Conservation (phyloP, 1,140 invertebrate genomes). For the Trichogramma pretiosum region DNA sequence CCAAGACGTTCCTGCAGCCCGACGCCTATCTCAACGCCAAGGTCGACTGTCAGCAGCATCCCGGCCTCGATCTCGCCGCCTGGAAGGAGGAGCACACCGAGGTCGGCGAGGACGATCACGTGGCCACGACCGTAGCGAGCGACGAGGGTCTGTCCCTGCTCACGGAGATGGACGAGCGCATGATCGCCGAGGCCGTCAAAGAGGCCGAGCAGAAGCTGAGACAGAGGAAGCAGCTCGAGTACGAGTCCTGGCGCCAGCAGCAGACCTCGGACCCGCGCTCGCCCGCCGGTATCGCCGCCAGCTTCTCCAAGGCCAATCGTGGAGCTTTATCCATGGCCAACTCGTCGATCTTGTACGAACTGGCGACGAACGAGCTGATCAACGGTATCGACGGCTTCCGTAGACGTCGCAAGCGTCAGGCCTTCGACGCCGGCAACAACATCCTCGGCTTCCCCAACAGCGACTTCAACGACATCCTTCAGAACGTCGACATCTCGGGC, state of each 20-base stretch:
- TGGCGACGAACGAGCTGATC: slow-evolving; percentile 75
- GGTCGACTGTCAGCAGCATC: slow-evolving; percentile 66
- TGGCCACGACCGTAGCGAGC: slow-evolving; percentile 24
- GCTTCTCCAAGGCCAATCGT: slow-evolving; percentile 79
- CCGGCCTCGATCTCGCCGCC: slow-evolving; percentile 52
- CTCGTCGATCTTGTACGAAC: slow-evolving; percentile 77
- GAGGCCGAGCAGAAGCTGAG: slow-evolving; percentile 66
- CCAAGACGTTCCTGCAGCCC: slow-evolving; percentile 78
- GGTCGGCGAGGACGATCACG: slow-evolving; percentile 41
- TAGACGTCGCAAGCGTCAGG: slow-evolving; percentile 59
- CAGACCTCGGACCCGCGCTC: slow-evolving; percentile 68
- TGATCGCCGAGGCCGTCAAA: slow-evolving; percentile 56
- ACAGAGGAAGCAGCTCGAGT: slow-evolving; percentile 63
- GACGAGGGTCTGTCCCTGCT: slow-evolving; percentile 22
- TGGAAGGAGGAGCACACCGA: slow-evolving; percentile 53
- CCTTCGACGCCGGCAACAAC: slow-evolving; percentile 57
- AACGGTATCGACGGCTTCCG: slow-evolving; percentile 54
- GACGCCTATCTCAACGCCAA: slow-evolving; percentile 81
- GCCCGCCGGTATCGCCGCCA: slow-evolving; percentile 73
- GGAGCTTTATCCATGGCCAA: slow-evolving; percentile 75
- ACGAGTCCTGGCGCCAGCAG: slow-evolving; percentile 63
- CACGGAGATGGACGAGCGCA: slow-evolving; percentile 40
- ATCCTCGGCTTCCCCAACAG: slow-evolving; percentile 56
- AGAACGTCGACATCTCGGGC: slow-evolving; percentile 63
- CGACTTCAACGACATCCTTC: slow-evolving; percentile 61